Percentiles rank a stretch among this genome's conserved stretches.
Conservation (phyloP, 64 coral and sea anemone species). For the Pocillopora verrucosa region DNA sequence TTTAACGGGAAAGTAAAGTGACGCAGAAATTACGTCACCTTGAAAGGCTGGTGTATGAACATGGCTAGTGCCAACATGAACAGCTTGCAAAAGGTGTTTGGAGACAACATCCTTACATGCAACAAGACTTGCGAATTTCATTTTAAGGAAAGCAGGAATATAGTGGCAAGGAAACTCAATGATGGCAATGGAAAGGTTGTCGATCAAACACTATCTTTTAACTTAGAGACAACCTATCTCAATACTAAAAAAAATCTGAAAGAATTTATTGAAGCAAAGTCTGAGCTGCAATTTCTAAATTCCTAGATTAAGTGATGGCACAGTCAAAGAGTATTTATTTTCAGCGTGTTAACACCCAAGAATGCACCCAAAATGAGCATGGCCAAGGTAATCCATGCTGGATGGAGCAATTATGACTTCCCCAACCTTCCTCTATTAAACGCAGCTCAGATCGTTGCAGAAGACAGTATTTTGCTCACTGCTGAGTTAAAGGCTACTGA, state of each 20-base stretch:
- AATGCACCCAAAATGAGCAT: constrained; percentile 37
- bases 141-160: constrained; percentile 36
- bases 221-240: neutral
- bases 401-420: constrained; percentile 11
- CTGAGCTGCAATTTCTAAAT: constrained; percentile 3
- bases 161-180: neutral
- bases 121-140: constrained; percentile 49
- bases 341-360: constrained; percentile 10
- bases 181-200: constrained; percentile 2
- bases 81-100: constrained; percentile 9
- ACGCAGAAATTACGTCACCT: neutral
- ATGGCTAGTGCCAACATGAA: constrained; percentile 43
- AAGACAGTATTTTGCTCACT: constrained; percentile 13
- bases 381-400: constrained; percentile 49
- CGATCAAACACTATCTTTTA: neutral
- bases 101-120: neutral
- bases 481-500: constrained; percentile 34
- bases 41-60: constrained; percentile 11
- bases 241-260: constrained; percentile 19
- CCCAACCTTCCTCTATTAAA: constrained; percentile 35
- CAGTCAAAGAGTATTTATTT: constrained; percentile 38
- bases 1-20: constrained; percentile 11
- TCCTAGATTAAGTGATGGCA: constrained; percentile 60
- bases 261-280: constrained; percentile 30
- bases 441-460: constrained; percentile 15